Evolutionary conservation across 2,113 vertebrate species (phyloP).

Genomic region (Mus pahari): DNA sequence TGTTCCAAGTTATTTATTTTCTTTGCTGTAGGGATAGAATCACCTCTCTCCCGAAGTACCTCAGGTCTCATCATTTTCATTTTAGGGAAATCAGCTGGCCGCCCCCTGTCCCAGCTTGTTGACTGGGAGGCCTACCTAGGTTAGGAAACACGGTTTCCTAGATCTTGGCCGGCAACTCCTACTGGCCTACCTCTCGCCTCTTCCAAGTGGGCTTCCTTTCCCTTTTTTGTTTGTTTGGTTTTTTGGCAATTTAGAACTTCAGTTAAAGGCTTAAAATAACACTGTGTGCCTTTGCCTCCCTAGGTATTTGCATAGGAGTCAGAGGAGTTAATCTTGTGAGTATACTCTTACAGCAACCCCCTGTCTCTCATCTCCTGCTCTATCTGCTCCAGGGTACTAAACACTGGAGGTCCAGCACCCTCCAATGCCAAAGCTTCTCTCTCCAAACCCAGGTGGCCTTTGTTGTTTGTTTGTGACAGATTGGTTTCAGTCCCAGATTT

Average conservation of each 20-base stretch:
- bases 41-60: background rate
- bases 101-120: background rate
- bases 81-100: background rate
- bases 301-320: constrained; percentile 67
- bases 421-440: background rate
- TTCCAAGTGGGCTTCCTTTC: background rate
- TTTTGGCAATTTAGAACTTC: constrained; percentile 42
- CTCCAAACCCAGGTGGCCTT: background rate
- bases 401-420: background rate
- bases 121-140: background rate
- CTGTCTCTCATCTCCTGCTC: constrained; percentile 23
- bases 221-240: background rate
- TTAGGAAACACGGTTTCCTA: background rate
- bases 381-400: background rate
- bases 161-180: background rate
- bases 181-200: background rate
- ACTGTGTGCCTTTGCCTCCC: constrained; percentile 53
- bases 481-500: background rate
- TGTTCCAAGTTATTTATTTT: background rate
- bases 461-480: background rate
- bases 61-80: constrained; percentile 31
- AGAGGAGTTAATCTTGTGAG: constrained; percentile 67
- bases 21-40: background rate
- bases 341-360: background rate
- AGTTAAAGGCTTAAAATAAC: constrained; percentile 64